A percentile compares a stretch with the other conserved stretches of the same genome.
Evolutionary conservation across 2,888 invertebrate genomes (phyloP).

Genomic region (Acanthosoma haemorrhoidale): DNA sequence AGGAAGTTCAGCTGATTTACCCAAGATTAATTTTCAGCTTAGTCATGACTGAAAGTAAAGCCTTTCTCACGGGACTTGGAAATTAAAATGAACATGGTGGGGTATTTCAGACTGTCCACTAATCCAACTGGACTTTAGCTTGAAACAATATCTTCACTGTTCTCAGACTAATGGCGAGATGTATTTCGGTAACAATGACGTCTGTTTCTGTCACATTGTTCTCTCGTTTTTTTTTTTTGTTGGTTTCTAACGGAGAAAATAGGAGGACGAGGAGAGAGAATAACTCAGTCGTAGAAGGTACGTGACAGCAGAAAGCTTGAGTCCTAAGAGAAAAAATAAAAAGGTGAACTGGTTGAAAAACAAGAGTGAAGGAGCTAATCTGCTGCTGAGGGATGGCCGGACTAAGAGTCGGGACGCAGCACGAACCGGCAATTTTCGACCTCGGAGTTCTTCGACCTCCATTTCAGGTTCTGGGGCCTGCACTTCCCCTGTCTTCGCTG

Average conservation of each 20-base stretch:
- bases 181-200: too few species aligned
- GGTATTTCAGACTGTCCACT: too few species aligned
- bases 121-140: too few species aligned
- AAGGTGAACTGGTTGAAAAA: neutral
- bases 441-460: neutral
- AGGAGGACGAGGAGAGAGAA: neutral
- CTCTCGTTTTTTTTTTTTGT: neutral
- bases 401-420: too few species aligned
- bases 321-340: neutral
- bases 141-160: too few species aligned
- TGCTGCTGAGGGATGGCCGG: neutral
- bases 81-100: too few species aligned
- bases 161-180: too few species aligned
- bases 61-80: too few species aligned
- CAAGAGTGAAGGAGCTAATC: neutral
- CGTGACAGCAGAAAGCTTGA: neutral
- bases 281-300: neutral
- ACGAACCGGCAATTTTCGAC: slow-evolving; percentile 1
- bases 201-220: neutral
- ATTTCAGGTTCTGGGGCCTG: neutral
- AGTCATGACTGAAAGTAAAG: too few species aligned
- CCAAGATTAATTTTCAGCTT: too few species aligned
- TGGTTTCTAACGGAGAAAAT: neutral
- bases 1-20: too few species aligned
- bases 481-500: neutral